Percentiles rank a stretch among this genome's conserved stretches.
Conservation (phyloP, 30 jellyfish, hydroid and myxozoan species). For the Aurelia aurita region DNA sequence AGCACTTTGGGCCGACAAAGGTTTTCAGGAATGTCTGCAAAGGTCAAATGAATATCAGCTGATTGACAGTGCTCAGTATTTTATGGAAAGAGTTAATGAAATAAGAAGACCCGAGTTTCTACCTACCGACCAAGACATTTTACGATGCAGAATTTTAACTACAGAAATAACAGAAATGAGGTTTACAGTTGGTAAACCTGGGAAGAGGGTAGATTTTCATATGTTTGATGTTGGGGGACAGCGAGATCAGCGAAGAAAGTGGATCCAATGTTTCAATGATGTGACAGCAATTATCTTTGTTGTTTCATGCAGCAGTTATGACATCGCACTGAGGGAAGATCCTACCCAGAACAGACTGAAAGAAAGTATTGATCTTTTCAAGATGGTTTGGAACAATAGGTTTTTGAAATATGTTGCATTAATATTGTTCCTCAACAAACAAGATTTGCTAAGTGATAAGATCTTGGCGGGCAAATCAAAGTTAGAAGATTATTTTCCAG, state of each 20-base stretch:
- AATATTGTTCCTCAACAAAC: constrained; percentile 84
- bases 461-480: constrained; percentile 74
- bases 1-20: constrained; percentile 78
- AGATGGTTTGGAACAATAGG: constrained; percentile 89
- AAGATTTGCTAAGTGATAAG: constrained; percentile 83
- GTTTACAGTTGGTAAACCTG: constrained; percentile 83
- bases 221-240: constrained; percentile 99
- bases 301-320: constrained; percentile 86
- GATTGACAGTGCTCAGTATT: constrained; percentile 94
- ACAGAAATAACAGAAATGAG: constrained; percentile 80
- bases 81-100: constrained; percentile 71
- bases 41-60: constrained; percentile 86
- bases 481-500: constrained; percentile 90
- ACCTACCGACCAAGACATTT: constrained; percentile 94
- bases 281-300: constrained; percentile 96
- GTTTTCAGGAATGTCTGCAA: constrained; percentile 75
- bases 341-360: constrained; percentile 78
- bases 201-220: constrained; percentile 73
- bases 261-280: constrained; percentile 97
- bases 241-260: constrained; percentile 95
- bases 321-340: constrained; percentile 88
- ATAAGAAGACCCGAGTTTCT: constrained; percentile 54
- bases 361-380: constrained; percentile 86
- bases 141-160: constrained; percentile 91
- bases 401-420: constrained; percentile 85